phyloP scores from a whole-genome alignment of 2,888 invertebrate species.

The Cancer borealis region DNA sequence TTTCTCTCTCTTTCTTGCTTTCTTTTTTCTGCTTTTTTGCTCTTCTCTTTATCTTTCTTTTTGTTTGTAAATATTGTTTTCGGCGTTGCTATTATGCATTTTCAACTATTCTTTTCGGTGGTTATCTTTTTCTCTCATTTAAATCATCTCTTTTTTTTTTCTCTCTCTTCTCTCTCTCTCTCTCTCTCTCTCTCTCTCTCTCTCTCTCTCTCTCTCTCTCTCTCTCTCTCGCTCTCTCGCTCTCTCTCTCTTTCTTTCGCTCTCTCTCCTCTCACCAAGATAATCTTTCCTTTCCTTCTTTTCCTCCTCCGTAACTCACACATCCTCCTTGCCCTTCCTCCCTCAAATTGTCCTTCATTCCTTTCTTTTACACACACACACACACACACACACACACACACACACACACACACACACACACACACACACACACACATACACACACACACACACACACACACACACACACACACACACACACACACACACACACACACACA shows the following conservation, averaged over 20 bases:
- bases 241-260: background rate
- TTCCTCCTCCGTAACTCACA: background rate
- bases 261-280: background rate
- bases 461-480: conserved; percentile 18
- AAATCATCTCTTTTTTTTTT: background rate
- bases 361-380: background rate
- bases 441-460: conserved; percentile 13
- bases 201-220: no score
- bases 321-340: background rate
- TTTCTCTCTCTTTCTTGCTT: background rate
- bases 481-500: background rate
- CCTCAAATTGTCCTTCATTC: background rate
- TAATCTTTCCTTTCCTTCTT: background rate
- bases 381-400: background rate
- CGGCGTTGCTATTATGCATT: no score
- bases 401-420: background rate
- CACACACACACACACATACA: conserved; percentile 31
- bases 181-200: background rate
- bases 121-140: no score
- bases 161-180: conserved; percentile 25
- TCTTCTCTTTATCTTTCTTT: no score
- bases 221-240: background rate
- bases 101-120: no score
- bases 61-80: no score
- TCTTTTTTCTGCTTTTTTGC: conserved; percentile 11